Evolutionary conservation across 2,888 invertebrate genomes (phyloP).

Genomic region (Chymomyza procnemis): DNA sequence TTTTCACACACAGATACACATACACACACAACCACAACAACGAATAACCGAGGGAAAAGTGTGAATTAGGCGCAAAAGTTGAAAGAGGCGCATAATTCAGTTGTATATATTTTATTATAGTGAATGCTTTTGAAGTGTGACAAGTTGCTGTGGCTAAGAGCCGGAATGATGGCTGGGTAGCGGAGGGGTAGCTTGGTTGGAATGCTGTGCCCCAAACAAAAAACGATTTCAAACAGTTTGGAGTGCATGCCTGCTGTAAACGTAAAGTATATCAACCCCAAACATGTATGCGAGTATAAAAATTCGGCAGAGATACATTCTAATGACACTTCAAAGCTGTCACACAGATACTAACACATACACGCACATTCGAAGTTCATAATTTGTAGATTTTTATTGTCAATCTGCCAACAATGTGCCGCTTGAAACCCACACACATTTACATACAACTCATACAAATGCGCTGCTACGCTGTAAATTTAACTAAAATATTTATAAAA

Average conservation of each 20-base stretch:
- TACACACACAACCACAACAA: slow-evolving; percentile 12
- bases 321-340: slow-evolving; percentile 26
- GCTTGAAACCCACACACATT: not conserved
- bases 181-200: slow-evolving; percentile 1
- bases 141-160: slow-evolving; percentile 13
- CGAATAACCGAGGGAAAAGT: slow-evolving; percentile 38
- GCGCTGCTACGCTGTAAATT: slow-evolving; percentile 12
- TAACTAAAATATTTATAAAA: slow-evolving; percentile 56
- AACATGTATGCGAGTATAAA: not conserved
- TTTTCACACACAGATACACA: slow-evolving; percentile 53
- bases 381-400: slow-evolving; percentile 56
- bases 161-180: not conserved
- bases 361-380: slow-evolving; percentile 54
- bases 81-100: slow-evolving; percentile 58
- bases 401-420: slow-evolving; percentile 5
- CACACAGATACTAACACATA: slow-evolving; percentile 17
- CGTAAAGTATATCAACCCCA: too few species aligned
- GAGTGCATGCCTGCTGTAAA: slow-evolving; percentile 50
- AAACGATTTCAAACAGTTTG: slow-evolving; percentile 21
- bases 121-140: slow-evolving; percentile 61
- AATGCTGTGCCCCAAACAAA: slow-evolving; percentile 27
- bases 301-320: slow-evolving; percentile 14
- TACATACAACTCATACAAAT: not conserved
- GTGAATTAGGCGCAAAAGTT: slow-evolving; percentile 71
- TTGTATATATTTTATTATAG: slow-evolving; percentile 48